Evolutionary conservation across 2,113 vertebrate genomes (phyloP).

Genomic region (Sarotherodon lohbergeri): DNA sequence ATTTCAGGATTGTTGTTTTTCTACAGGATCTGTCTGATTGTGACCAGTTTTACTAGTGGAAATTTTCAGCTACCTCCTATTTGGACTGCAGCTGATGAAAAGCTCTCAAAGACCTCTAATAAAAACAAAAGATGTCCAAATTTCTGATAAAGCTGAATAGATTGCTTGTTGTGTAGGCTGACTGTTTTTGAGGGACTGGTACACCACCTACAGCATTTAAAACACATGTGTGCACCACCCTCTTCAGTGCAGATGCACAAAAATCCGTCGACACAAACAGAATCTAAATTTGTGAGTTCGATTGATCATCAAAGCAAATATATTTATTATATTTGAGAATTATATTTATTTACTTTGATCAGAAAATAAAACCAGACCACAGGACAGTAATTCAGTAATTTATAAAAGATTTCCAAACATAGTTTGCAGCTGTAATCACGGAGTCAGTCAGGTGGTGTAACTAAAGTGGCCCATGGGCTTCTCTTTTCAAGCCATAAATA

Average conservation of each 20-base stretch:
- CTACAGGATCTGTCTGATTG: not conserved
- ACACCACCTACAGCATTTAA: not conserved
- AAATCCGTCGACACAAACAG: accelerated
- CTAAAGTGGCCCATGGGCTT: not conserved
- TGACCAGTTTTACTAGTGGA: not conserved
- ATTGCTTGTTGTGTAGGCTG: not conserved
- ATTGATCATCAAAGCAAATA: not conserved
- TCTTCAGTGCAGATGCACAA: not conserved
- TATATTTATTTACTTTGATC: not conserved
- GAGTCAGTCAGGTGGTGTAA: not conserved
- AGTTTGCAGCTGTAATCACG: not conserved
- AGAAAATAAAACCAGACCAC: not conserved
- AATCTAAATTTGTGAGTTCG: not conserved
- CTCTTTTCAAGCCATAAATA: not conserved
- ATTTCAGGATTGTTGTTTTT: not conserved
- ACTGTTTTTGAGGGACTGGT: not conserved
- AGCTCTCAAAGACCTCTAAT: not conserved
- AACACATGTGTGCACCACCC: not conserved
- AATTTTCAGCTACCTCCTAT: not conserved
- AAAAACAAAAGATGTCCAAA: not conserved
- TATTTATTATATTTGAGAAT: not conserved
- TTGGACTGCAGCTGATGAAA: not conserved
- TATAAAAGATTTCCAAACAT: not conserved
- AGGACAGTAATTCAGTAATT: not conserved
- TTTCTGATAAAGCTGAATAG: not conserved